Conservation (phyloP, 2,797 vertebrate species). For the Orestias chungarensis region DNA sequence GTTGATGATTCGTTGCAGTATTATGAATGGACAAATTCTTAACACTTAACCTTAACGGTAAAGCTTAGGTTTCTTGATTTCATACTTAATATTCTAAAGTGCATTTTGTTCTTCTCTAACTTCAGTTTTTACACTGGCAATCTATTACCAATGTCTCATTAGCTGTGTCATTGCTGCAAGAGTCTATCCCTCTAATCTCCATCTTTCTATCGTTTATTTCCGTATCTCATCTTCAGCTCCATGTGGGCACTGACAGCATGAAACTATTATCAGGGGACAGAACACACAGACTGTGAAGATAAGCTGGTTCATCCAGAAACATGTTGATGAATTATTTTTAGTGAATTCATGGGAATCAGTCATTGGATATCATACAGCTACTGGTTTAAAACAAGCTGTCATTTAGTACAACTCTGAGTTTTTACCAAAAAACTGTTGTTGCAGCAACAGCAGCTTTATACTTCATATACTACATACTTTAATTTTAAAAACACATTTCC, state of each 20-base stretch:
- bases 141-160: conserved; percentile 43
- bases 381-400: not conserved
- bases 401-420: not conserved
- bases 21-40: not conserved
- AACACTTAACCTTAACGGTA: conserved; percentile 11
- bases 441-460: not conserved
- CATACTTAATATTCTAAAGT: not conserved
- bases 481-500: not conserved
- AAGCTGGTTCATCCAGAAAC: conserved; percentile 14
- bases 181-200: conserved; percentile 40
- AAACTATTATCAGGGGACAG: conserved; percentile 35
- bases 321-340: not conserved
- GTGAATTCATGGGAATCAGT: conserved; percentile 1
- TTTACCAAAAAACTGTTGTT: too few species aligned
- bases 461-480: not conserved
- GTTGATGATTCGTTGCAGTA: not conserved
- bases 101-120: conserved; percentile 13
- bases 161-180: conserved; percentile 36
- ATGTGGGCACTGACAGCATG: conserved; percentile 34
- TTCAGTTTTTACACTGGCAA: conserved; percentile 27
- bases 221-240: conserved; percentile 41
- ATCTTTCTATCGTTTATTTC: conserved; percentile 55
- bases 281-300: conserved; percentile 25
- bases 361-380: not conserved
- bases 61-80: conserved; percentile 1